These are phyloP conservation scores for Cosmopolites sordidus DNA, from an alignment of 2,888 invertebrate genomes.

Conservation along the genomic window DNA sequence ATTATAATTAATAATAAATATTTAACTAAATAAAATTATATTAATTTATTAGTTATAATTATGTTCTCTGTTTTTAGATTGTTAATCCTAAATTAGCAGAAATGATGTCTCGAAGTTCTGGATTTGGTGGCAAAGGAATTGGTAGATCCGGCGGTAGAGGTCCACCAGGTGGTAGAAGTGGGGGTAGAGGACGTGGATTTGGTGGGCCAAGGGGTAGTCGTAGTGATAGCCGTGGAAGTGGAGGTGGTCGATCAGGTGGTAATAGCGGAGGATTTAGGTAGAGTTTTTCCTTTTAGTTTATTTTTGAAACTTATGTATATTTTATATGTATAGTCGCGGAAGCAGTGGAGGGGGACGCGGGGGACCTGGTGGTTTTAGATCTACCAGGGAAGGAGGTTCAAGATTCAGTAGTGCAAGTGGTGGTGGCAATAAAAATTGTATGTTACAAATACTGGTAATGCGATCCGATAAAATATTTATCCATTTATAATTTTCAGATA, in stretches of 20 bases:
- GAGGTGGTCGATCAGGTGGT: conserved; percentile 5
- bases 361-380: conserved; percentile 11
- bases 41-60: too few relatives aligned
- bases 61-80: conserved; percentile 51
- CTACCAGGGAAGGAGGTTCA: conserved; percentile 29
- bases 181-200: conserved; percentile 27
- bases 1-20: too few relatives aligned
- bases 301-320: not conserved
- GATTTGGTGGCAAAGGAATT: conserved; percentile 49
- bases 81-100: conserved; percentile 82
- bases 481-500: conserved; percentile 5
- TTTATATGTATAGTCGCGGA: not conserved
- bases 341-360: conserved; percentile 32
- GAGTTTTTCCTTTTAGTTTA: not conserved
- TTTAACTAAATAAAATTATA: conserved; percentile 1
- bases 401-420: conserved; percentile 30
- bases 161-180: conserved; percentile 29
- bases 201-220: conserved; percentile 24
- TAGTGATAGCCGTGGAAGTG: not conserved
- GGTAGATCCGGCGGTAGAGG: conserved; percentile 37
- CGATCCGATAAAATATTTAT: not conserved
- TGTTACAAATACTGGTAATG: conserved; percentile 2
- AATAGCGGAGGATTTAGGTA: conserved; percentile 15
- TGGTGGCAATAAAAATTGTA: conserved; percentile 25
- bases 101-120: conserved; percentile 55